phyloP scores from a whole-genome alignment of 2,113 vertebrate genomes.

The Anser cygnoides region DNA sequence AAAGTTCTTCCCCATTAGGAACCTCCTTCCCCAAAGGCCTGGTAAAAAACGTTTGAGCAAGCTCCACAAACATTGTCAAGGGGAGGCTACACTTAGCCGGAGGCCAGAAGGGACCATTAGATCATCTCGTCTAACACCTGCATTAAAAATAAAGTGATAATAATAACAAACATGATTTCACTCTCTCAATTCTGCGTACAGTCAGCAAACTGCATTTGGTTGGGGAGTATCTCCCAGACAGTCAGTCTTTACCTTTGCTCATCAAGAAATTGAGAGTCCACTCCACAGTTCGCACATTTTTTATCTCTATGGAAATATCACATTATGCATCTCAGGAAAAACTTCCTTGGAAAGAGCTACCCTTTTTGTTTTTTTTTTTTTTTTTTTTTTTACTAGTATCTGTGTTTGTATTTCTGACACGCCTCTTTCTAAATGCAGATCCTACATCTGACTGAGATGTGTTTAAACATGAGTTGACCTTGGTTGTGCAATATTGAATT shows the following conservation, averaged over 20 bases:
- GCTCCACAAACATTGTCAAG: background rate
- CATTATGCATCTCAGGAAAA: background rate
- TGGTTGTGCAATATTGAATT: background rate
- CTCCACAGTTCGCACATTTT: background rate
- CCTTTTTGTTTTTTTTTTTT: background rate
- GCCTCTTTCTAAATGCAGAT: background rate
- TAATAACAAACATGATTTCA: background rate
- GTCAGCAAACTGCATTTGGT: background rate
- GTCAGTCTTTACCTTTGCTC: background rate
- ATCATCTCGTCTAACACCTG: conserved; percentile 63
- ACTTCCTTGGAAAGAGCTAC: background rate
- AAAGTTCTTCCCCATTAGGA: conserved; percentile 48
- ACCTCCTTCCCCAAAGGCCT: conserved; percentile 54
- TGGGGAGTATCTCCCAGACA: conserved; percentile 3
- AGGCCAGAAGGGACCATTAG: conserved; percentile 55
- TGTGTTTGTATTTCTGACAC: background rate
- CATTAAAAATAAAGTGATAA: background rate
- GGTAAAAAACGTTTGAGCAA: conserved; percentile 45
- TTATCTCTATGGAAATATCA: background rate
- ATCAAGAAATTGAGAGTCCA: background rate
- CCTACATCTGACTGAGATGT: background rate
- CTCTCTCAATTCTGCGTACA: background rate
- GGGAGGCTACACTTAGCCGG: conserved; percentile 8
- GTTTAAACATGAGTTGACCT: background rate
- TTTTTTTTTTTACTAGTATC: background rate